phyloP scores from a whole-genome alignment of 1,140 invertebrate species.

The Bombus cullumanus region DNA sequence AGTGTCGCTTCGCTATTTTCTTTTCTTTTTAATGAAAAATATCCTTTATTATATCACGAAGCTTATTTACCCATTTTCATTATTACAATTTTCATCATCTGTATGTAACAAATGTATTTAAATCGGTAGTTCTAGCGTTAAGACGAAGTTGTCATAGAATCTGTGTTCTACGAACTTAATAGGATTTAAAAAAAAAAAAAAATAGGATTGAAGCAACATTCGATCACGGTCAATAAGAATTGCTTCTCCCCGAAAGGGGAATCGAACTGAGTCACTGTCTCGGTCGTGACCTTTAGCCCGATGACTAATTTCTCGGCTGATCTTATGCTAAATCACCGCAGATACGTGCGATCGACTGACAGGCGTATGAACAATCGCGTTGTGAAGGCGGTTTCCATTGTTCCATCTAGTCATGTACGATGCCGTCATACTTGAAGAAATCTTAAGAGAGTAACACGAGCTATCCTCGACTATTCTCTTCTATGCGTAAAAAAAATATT shows the following conservation, averaged over 20 bases:
- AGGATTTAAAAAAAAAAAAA: not conserved
- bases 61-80: not conserved
- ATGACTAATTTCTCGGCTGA: slow-evolving; percentile 55
- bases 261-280: slow-evolving; percentile 63
- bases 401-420: slow-evolving; percentile 32
- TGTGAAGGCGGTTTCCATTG: slow-evolving; percentile 50
- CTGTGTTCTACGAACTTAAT: no score
- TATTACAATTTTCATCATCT: no score
- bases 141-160: no score
- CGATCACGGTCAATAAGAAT: not conserved
- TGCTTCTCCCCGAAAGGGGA: slow-evolving; percentile 8
- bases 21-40: not conserved
- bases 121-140: no score
- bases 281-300: slow-evolving; percentile 58
- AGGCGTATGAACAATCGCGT: slow-evolving; percentile 33
- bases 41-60: no score
- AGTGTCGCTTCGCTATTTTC: not conserved
- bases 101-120: no score
- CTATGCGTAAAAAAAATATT: not conserved
- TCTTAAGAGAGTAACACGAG: not conserved
- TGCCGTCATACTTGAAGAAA: slow-evolving; percentile 7
- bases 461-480: not conserved
- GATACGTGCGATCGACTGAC: slow-evolving; percentile 15
- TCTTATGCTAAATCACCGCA: slow-evolving; percentile 29
- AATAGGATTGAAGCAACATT: not conserved